These are phyloP conservation scores for Monopis laevigella DNA, from an alignment of 2,888 invertebrate genomes.

Conservation along the genomic window DNA sequence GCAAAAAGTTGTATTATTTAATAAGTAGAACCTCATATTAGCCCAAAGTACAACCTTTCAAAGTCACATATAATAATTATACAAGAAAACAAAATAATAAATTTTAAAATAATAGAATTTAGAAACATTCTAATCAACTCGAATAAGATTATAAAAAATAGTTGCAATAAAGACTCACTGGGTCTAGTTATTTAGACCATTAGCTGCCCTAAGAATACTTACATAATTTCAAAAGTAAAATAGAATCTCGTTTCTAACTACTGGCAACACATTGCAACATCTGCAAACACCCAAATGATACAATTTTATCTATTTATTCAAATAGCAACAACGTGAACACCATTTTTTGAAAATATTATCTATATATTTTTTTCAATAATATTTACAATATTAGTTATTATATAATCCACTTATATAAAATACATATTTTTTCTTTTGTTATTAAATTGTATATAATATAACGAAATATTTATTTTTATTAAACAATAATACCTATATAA, in stretches of 20 bases:
- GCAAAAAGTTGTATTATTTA: too few relatives aligned
- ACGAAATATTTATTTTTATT: too few relatives aligned
- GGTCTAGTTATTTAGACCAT: not conserved
- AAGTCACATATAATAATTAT: too few relatives aligned
- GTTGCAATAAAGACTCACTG: not conserved
- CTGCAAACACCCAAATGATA: not conserved
- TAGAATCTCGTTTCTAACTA: conserved; percentile 2
- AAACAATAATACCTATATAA: too few relatives aligned
- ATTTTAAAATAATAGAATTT: too few relatives aligned
- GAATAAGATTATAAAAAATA: not conserved
- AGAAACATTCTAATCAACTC: not conserved
- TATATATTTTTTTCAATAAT: too few relatives aligned
- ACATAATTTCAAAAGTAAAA: conserved; percentile 6
- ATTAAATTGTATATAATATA: not conserved
- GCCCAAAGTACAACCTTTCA: too few relatives aligned
- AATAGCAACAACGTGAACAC: conserved; percentile 12
- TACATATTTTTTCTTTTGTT: not conserved
- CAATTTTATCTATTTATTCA: conserved; percentile 4
- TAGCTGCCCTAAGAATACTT: conserved; percentile 8
- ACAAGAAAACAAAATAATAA: too few relatives aligned
- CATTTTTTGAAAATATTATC: conserved; percentile 11
- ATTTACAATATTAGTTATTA: conserved; percentile 1
- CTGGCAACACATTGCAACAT: conserved; percentile 2
- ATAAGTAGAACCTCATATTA: too few relatives aligned
- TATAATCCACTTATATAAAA: not conserved